phyloP scores from a whole-genome alignment of 1,140 invertebrate genomes.

The Caerostris extrusa region DNA sequence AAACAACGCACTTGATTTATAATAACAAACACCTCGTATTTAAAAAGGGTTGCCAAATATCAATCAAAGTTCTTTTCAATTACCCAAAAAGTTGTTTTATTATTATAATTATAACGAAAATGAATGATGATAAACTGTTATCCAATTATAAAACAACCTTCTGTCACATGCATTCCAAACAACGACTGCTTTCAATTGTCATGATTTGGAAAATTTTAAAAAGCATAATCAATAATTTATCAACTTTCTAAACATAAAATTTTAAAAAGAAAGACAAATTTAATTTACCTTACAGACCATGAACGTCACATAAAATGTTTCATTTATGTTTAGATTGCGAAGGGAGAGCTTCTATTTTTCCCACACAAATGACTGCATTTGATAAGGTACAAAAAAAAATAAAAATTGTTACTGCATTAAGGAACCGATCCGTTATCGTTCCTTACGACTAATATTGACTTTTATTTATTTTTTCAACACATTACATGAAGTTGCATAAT shows the following conservation, averaged over 20 bases:
- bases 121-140: neutral
- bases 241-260: neutral
- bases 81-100: neutral
- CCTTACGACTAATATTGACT: neutral
- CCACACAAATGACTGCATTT: conserved; percentile 2
- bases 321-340: conserved; percentile 2
- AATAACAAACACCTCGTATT: neutral
- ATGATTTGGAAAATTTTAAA: neutral
- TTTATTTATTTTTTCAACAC: neutral
- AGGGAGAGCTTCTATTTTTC: neutral
- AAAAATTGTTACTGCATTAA: neutral
- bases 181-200: neutral
- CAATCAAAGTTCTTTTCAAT: neutral
- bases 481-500: conserved; percentile 54
- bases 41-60: neutral
- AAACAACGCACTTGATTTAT: too few relatives aligned
- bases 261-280: neutral
- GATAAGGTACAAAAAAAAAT: neutral
- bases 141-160: neutral
- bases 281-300: conserved; percentile 35
- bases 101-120: neutral
- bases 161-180: neutral
- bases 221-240: neutral
- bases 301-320: conserved; percentile 10
- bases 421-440: neutral